phyloP scores from a whole-genome alignment of 2,797 vertebrate genomes.

The Meda fulgida region DNA sequence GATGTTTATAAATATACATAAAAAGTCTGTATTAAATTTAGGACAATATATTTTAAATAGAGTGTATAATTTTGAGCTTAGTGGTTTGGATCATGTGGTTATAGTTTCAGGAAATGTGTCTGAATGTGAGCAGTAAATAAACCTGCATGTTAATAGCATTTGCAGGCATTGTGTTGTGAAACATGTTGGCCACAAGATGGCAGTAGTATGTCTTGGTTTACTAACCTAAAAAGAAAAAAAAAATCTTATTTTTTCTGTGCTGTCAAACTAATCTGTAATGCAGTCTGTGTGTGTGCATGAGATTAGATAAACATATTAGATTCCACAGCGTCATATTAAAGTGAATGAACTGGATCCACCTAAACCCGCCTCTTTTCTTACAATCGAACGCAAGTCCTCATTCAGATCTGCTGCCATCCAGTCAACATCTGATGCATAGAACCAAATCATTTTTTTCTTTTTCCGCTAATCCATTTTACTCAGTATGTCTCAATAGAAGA shows the following conservation, averaged over 20 bases:
- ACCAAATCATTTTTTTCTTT: neutral
- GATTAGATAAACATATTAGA: neutral
- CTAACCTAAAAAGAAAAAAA: neutral
- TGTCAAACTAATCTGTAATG: conserved; percentile 6
- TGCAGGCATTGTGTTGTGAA: neutral
- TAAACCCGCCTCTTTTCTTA: neutral
- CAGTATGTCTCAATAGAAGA: neutral
- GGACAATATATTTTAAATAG: neutral
- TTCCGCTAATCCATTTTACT: neutral
- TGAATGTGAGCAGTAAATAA: neutral
- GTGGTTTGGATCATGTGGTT: neutral
- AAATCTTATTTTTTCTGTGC: neutral
- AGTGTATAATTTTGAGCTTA: neutral
- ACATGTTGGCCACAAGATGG: conserved; percentile 39
- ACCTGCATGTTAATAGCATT: neutral
- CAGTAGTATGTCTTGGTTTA: conserved; percentile 35
- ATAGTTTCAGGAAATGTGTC: neutral
- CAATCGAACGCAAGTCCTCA: neutral
- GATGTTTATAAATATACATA: neutral
- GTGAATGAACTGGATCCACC: neutral
- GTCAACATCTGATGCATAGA: neutral
- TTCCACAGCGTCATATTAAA: neutral
- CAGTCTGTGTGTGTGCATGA: neutral
- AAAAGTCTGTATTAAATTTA: neutral
- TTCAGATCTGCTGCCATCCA: neutral